Conservation (phyloP, 2,797 vertebrate species). For the Sciurus carolinensis region DNA sequence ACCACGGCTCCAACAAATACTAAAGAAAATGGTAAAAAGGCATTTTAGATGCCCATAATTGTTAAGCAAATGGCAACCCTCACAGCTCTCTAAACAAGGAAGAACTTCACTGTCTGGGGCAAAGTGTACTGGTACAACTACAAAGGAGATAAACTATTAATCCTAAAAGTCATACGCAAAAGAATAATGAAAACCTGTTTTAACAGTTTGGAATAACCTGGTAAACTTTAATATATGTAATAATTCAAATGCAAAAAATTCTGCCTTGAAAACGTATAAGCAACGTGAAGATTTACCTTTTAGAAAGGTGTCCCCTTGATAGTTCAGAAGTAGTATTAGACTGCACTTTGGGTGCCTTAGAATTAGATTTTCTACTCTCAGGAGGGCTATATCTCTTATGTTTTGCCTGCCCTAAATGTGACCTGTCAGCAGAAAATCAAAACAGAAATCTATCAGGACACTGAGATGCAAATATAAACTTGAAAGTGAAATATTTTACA, state of each 20-base stretch:
- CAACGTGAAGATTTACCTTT: slow-evolving; percentile 96
- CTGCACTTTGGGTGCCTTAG: slow-evolving; percentile 99
- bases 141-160: slow-evolving; percentile 22
- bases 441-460: slow-evolving; percentile 91
- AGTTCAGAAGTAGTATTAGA: slow-evolving; percentile 97
- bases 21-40: slow-evolving; percentile 49
- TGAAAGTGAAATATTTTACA: slow-evolving; percentile 81
- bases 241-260: slow-evolving; percentile 80
- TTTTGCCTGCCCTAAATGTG: slow-evolving; percentile 99
- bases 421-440: slow-evolving; percentile 97
- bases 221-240: slow-evolving; percentile 74
- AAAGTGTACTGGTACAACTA: neutral
- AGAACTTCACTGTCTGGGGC: neutral
- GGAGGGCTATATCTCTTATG: slow-evolving; percentile 99
- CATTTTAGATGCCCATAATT: neutral
- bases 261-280: slow-evolving; percentile 84
- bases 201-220: slow-evolving; percentile 65
- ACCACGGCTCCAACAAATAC: slow-evolving; percentile 48
- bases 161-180: slow-evolving; percentile 17
- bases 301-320: slow-evolving; percentile 98
- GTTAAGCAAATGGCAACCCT: slow-evolving; percentile 49
- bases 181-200: slow-evolving; percentile 70
- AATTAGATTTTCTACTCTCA: slow-evolving; percentile 99
- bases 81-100: neutral
- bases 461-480: slow-evolving; percentile 84